A percentile compares a stretch with the other conserved stretches of the same genome.
Conservation (phyloP, 2,888 invertebrate species). For the Orthosia gothica region DNA sequence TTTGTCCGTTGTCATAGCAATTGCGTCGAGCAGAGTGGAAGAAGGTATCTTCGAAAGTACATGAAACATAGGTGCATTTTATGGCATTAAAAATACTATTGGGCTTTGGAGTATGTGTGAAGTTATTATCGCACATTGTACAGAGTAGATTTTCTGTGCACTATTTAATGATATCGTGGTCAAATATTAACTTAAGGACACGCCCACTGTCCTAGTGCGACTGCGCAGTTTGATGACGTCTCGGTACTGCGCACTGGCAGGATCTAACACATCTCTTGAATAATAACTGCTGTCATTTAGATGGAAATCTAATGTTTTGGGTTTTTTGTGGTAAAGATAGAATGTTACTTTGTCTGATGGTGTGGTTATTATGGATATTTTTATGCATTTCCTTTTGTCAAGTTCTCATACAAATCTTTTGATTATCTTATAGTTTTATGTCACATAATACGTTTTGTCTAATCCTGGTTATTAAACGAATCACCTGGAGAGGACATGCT, state of each 20-base stretch:
- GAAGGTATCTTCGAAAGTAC: neutral
- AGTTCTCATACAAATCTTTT: neutral
- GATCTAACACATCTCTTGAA: conserved; percentile 47
- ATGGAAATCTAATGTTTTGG: conserved; percentile 2
- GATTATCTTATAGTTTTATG: neutral
- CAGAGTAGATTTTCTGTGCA: conserved; percentile 16
- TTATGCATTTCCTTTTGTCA: neutral
- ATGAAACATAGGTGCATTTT: no score
- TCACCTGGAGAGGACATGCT: neutral
- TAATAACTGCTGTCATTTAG: conserved; percentile 26
- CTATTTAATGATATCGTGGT: neutral
- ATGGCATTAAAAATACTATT: no score
- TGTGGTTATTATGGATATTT: neutral
- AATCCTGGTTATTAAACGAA: neutral
- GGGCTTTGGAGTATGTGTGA: neutral
- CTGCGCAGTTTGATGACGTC: conserved; percentile 53
- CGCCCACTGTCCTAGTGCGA: conserved; percentile 32
- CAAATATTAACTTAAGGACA: conserved; percentile 44
- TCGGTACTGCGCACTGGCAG: conserved; percentile 44
- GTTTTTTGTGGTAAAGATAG: neutral
- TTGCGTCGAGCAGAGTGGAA: no score
- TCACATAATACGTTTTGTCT: neutral
- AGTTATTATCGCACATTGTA: neutral
- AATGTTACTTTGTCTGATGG: neutral
- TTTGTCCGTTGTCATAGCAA: no score